Percentiles rank a stretch among this genome's conserved stretches.
Evolutionary conservation across 2,113 vertebrate species (phyloP).

Genomic region (Podiceps cristatus): DNA sequence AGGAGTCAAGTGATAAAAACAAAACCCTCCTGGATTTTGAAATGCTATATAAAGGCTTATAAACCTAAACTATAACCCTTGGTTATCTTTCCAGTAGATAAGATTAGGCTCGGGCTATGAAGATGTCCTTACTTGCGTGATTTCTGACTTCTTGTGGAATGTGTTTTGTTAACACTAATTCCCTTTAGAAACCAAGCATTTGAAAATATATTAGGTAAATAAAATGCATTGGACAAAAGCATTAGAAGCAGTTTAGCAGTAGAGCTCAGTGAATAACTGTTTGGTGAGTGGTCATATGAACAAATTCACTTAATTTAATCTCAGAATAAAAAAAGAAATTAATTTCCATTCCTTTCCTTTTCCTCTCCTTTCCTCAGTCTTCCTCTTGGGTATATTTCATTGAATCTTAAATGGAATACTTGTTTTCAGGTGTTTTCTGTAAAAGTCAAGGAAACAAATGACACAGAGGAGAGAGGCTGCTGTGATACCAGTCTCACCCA

Average conservation of each 20-base stretch:
- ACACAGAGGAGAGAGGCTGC: background rate
- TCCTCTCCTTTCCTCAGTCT: background rate
- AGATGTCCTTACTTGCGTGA: constrained; percentile 37
- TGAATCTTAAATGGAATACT: background rate
- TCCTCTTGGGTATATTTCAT: background rate
- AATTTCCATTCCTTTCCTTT: background rate
- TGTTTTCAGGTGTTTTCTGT: background rate
- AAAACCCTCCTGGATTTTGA: constrained; percentile 56
- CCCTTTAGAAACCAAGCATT: background rate
- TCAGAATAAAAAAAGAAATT: background rate
- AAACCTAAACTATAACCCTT: constrained; percentile 48
- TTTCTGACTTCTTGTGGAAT: constrained; percentile 29
- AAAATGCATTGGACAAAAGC: background rate
- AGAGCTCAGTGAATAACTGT: background rate
- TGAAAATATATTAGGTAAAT: constrained; percentile 6
- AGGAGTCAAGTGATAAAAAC: constrained; percentile 46
- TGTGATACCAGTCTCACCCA: background rate
- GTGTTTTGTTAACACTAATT: constrained; percentile 42
- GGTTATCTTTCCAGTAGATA: constrained; percentile 65
- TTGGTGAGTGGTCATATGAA: background rate
- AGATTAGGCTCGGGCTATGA: constrained; percentile 51
- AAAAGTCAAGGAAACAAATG: background rate
- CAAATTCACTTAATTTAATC: background rate
- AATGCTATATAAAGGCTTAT: constrained; percentile 55
- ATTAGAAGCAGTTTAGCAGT: background rate